Evolutionary conservation across 2,113 vertebrate genomes (phyloP).

Genomic region (Thoracochromis brauschi): DNA sequence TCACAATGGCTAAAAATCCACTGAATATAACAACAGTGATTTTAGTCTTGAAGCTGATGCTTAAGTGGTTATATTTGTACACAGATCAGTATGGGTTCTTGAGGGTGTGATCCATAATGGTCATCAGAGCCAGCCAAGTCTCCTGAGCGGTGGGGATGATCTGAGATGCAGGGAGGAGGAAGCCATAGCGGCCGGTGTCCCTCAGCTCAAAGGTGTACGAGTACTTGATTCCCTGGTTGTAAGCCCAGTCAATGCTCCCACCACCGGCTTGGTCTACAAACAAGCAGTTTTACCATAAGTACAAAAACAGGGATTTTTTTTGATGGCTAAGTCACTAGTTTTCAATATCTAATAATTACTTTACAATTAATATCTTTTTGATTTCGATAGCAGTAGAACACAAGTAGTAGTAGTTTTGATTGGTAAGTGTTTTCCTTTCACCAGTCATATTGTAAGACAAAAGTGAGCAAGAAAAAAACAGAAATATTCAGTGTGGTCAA

Average conservation of each 20-base stretch:
- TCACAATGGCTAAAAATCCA: neutral
- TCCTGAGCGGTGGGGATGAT: conserved; percentile 87
- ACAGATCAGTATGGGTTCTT: conserved; percentile 71
- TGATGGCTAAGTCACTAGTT: neutral
- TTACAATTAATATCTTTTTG: neutral
- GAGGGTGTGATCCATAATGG: conserved; percentile 78
- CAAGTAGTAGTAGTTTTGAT: neutral
- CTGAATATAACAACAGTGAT: neutral
- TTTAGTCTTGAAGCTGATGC: neutral
- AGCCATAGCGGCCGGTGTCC: conserved; percentile 83
- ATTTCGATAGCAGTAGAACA: neutral
- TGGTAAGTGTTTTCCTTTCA: neutral
- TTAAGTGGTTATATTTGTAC: neutral
- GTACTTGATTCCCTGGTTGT: conserved; percentile 86
- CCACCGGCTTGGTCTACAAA: conserved; percentile 83
- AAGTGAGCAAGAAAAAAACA: neutral
- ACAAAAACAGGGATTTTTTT: neutral
- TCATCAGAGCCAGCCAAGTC: conserved; percentile 83
- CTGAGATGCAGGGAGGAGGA: conserved; percentile 84
- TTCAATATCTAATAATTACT: neutral
- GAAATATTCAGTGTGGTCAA: neutral
- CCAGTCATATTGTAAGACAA: neutral
- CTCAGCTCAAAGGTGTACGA: conserved; percentile 92
- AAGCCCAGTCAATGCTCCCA: conserved; percentile 85
- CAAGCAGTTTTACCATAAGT: neutral